Conservation (phyloP, 2,888 invertebrate genomes). For the Sinelater perroti region DNA sequence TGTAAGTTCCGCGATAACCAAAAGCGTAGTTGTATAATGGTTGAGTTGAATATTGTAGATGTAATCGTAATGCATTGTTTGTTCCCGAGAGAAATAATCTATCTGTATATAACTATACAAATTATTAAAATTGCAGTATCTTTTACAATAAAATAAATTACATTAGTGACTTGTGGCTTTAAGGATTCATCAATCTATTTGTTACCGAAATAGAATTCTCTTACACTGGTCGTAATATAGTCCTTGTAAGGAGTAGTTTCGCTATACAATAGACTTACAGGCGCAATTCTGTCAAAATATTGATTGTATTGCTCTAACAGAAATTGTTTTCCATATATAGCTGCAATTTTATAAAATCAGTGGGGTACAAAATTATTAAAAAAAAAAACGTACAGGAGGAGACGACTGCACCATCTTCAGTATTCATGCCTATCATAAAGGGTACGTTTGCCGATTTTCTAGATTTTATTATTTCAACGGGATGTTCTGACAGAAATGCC, state of each 20-base stretch:
- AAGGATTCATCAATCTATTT: constrained; percentile 55
- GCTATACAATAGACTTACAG: constrained; percentile 59
- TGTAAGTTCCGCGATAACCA: constrained; percentile 71
- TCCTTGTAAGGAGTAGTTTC: constrained; percentile 52
- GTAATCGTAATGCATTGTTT: constrained; percentile 68
- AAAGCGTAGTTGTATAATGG: constrained; percentile 75
- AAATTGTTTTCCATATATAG: neutral
- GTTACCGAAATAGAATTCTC: constrained; percentile 61
- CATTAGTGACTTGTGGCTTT: constrained; percentile 58
- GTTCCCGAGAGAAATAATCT: constrained; percentile 75
- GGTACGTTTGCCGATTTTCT: constrained; percentile 68
- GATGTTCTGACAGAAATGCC: constrained; percentile 74
- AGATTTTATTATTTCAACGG: constrained; percentile 62
- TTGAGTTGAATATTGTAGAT: constrained; percentile 62
- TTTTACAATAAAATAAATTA: constrained; percentile 46
- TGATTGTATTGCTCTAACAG: neutral
- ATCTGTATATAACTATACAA: constrained; percentile 74
- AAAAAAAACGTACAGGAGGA: constrained; percentile 64
- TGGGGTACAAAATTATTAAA: no score
- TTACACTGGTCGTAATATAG: constrained; percentile 55
- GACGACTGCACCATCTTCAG: constrained; percentile 76
- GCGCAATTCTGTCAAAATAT: constrained; percentile 58
- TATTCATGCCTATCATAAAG: constrained; percentile 77
- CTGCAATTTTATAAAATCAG: no score
- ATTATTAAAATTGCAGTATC: constrained; percentile 35